Evolutionary conservation across 2,797 vertebrate species (phyloP).

Genomic region (Rhyacichthys aspro): DNA sequence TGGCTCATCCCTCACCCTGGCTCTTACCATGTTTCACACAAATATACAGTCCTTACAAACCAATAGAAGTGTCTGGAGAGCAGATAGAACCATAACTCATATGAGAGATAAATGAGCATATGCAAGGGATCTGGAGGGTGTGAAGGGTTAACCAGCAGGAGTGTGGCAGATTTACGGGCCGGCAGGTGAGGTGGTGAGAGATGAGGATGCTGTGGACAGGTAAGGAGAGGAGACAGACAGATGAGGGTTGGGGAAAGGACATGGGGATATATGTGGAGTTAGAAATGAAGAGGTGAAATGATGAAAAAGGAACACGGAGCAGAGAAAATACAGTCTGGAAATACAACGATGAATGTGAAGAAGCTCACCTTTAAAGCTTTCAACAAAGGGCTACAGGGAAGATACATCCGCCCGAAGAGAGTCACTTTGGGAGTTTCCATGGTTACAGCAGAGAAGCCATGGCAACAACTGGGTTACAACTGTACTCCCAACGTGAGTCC

Average conservation of each 20-base stretch:
- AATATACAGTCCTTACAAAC: neutral
- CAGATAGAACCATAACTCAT: neutral
- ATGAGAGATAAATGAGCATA: neutral
- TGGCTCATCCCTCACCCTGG: too few species aligned
- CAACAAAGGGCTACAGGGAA: neutral
- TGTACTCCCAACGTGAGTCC: neutral
- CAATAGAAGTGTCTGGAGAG: neutral
- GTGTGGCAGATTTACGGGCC: neutral
- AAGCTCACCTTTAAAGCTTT: too few species aligned
- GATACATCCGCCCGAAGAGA: neutral
- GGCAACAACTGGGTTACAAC: conserved; percentile 3
- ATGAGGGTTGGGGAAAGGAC: neutral
- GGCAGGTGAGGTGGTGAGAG: neutral
- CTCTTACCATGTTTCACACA: neutral
- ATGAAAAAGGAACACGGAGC: neutral
- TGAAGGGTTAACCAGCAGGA: neutral
- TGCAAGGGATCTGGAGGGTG: neutral
- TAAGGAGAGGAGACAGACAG: neutral
- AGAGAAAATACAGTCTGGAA: neutral
- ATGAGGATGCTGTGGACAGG: neutral
- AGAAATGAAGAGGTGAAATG: neutral
- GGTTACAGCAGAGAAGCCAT: conserved; percentile 6
- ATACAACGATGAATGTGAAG: neutral
- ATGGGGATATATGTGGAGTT: neutral
- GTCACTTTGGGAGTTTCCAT: conserved; percentile 4